Percentiles rank a stretch among this genome's conserved stretches.
Evolutionary conservation across 2,113 vertebrate species (phyloP).

Genomic region (Anas platyrhynchos): DNA sequence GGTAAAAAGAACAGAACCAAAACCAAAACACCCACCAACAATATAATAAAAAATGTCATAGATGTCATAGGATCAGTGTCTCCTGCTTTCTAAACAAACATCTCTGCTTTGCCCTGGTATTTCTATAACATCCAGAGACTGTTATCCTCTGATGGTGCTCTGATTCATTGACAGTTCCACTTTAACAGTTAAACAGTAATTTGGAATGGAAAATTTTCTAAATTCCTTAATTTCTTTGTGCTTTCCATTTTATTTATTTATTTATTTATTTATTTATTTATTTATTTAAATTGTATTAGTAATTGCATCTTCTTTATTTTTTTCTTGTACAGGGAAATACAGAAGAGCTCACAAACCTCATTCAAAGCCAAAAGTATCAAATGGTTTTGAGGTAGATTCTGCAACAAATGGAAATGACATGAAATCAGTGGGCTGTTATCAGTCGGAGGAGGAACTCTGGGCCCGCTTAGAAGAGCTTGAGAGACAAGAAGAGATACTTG

Average conservation of each 20-base stretch:
- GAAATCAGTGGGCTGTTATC: conserved; percentile 56
- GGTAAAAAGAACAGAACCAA: not conserved
- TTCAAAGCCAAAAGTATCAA: conserved; percentile 88
- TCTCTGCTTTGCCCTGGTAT: conserved; percentile 59
- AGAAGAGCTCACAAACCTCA: conserved; percentile 90
- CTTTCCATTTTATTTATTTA: not conserved
- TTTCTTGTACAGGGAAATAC: conserved; percentile 80
- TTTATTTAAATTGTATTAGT: not conserved
- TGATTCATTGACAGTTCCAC: conserved; percentile 70
- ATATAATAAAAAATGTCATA: conserved; percentile 63
- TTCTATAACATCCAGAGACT: conserved; percentile 65
- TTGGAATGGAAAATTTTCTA: conserved; percentile 37
- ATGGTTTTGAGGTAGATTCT: conserved; percentile 76
- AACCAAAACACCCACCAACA: not conserved
- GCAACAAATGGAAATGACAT: conserved; percentile 63
- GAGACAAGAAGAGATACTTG: conserved; percentile 85
- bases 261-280: not conserved
- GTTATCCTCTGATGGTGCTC: conserved; percentile 68
- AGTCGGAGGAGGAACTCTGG: conserved; percentile 90
- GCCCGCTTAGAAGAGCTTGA: conserved; percentile 91
- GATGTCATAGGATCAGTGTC: conserved; percentile 65
- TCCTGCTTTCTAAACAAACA: conserved; percentile 72
- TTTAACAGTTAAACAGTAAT: conserved; percentile 60
- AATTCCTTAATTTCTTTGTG: not conserved
- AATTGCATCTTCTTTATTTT: not conserved